phyloP scores from a whole-genome alignment of 64 coral and sea anemone genomes.

The Porites australiensis region DNA sequence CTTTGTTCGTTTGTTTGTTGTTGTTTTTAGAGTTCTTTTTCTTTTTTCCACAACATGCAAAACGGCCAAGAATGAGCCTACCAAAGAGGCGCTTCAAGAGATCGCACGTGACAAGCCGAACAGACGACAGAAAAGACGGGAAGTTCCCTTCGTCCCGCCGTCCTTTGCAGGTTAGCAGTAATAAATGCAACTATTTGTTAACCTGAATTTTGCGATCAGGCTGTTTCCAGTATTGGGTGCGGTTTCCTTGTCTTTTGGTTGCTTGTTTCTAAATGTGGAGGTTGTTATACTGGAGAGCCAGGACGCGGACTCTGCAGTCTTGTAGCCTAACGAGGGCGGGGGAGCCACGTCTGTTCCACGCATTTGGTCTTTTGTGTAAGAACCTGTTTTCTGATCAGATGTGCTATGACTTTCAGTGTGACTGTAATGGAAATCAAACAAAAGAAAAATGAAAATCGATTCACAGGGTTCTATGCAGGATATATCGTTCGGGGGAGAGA shows the following conservation, averaged over 20 bases:
- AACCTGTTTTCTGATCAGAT: constrained; percentile 59
- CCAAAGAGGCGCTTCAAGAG: no score
- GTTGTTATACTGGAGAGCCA: constrained; percentile 82
- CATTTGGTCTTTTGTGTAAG: constrained; percentile 12
- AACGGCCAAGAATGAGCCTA: no score
- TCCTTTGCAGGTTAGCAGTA: no score
- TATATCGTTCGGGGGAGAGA: no score
- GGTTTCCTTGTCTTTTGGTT: constrained; percentile 16
- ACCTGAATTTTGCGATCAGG: constrained; percentile 86
- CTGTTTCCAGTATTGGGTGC: constrained; percentile 29
- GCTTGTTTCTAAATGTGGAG: constrained; percentile 77
- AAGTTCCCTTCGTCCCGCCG: no score
- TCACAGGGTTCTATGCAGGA: no score
- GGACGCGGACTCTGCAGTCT: constrained; percentile 38
- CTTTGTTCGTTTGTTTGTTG: no score
- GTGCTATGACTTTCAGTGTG: constrained; percentile 64
- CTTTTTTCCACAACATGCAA: no score
- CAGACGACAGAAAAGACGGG: no score
- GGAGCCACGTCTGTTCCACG: constrained; percentile 77
- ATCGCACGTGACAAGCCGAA: no score
- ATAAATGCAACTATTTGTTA: neutral
- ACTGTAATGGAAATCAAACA: neutral
- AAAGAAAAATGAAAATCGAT: neutral
- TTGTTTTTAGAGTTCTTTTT: no score
- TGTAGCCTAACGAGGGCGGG: neutral